Conservation (phyloP, 1,140 invertebrate species). For the Elymnias hypermnestra region DNA sequence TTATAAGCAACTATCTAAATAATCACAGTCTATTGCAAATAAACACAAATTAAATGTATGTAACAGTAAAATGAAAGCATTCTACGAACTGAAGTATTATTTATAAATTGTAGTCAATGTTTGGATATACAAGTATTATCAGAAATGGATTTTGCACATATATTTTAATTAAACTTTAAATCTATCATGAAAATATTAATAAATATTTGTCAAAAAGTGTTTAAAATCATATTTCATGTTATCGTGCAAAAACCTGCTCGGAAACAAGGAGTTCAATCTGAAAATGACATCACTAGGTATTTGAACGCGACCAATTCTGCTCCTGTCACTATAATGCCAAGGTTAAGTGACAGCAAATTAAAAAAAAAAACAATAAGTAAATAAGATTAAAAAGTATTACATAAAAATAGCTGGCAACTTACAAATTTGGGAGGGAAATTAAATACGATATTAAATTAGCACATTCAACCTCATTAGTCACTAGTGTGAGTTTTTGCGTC, state of each 20-base stretch:
- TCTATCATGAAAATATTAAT: too few species aligned
- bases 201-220: too few species aligned
- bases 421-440: conserved; percentile 13
- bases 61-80: too few species aligned
- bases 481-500: conserved; percentile 18
- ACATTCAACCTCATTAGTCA: conserved; percentile 43
- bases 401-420: conserved; percentile 15
- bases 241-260: too few species aligned
- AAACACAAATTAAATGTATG: background rate
- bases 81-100: too few species aligned
- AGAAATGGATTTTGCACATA: too few species aligned
- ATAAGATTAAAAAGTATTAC: conserved; percentile 8
- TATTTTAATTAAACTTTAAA: too few species aligned
- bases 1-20: conserved; percentile 12
- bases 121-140: too few species aligned
- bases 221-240: too few species aligned
- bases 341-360: conserved; percentile 20
- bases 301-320: conserved; percentile 17
- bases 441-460: conserved; percentile 9
- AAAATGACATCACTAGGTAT: conserved; percentile 26
- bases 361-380: conserved; percentile 4
- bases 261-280: conserved; percentile 4
- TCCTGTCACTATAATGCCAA: conserved; percentile 36
- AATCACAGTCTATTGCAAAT: background rate
- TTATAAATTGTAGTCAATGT: too few species aligned